Base-by-base conservation (phyloP, 2,888 invertebrate genomes). In the Dryocosmus kuriphilus region DNA sequence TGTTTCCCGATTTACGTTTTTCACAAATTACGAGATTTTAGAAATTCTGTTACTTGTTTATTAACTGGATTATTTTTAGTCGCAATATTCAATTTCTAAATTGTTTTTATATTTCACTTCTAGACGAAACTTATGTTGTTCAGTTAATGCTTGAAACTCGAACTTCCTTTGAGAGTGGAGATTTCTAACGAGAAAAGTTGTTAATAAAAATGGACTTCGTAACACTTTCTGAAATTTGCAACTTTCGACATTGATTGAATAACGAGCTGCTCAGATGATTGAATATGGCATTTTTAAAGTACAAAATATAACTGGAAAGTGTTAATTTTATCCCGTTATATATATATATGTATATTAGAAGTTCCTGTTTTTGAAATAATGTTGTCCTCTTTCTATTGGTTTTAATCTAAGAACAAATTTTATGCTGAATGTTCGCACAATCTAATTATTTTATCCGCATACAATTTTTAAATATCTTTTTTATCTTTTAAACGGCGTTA, bases 111-210 rank as follows among this genome's bases (percentile, higher is more conserved):
- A 57, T 24, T 5, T 57, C 57, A 24, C 57, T 22, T 51, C n/a
- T n/a, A 51, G 57, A 57, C 11, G 2, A 22, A n/a, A 5, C 24
- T 24, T 24, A 22, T 57, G 24, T n/a, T 57, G 57, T 46, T 46
- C 4, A 71, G 11, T 71, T 71, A 71, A 71, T 71, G 46, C 30
- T 51, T 71, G n/a, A 71, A 51, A 14, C 51, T 71, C 30, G 46
- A 71, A 67, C 46, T 46, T 67, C 51, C 71, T 71, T 71, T n/a
- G 30, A 16, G n/a, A 71, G 46, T 30, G 30, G n/a, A 51, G 32
- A 32, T 71, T 71, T 46, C 30, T 30, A 30, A 30, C 11, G 51
- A n/a, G 27, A 51, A 71, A 51, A 51, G 30, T 71, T 46, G 24
- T 30, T 30, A 71, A 51, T 51, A 30, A 41, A 51, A 46, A 51